A percentile compares a stretch with the other conserved stretches of the same genome.
phyloP scores from a whole-genome alignment of 2,888 invertebrate species.

The Netelia inedita region DNA sequence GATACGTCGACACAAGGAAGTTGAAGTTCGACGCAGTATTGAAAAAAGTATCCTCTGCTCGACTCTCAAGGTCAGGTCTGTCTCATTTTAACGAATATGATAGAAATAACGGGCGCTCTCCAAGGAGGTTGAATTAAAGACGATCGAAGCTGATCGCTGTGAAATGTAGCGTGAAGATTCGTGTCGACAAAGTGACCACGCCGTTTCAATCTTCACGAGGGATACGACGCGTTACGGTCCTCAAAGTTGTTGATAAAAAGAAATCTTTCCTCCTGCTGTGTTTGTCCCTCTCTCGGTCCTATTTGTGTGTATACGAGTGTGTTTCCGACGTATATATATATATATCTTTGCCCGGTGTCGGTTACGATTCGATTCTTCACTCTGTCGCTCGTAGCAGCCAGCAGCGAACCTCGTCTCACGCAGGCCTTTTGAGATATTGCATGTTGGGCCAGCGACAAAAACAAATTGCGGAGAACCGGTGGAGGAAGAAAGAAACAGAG shows the following conservation, averaged over 20 bases:
- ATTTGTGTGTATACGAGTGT: background rate
- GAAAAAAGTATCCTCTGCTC: too few species aligned
- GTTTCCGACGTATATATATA: background rate
- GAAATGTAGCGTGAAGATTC: conserved; percentile 31
- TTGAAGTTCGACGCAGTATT: too few species aligned
- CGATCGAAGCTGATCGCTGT: conserved; percentile 46
- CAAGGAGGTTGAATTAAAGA: conserved; percentile 14
- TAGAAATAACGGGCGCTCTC: background rate
- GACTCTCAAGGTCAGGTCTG: too few species aligned
- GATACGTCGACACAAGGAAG: too few species aligned
- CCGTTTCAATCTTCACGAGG: conserved; percentile 23
- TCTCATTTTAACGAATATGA: background rate
- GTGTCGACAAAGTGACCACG: conserved; percentile 22
- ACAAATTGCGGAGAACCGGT: conserved; percentile 10
- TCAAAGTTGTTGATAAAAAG: conserved; percentile 46
- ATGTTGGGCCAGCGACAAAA: conserved; percentile 54
- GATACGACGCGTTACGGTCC: conserved; percentile 48
- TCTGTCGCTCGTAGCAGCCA: background rate
- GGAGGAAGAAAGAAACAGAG: conserved; percentile 52
- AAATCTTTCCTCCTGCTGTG: conserved; percentile 33
- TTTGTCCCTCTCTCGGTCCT: background rate
- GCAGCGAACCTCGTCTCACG: background rate
- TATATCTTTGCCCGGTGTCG: conserved; percentile 59
- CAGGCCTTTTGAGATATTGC: conserved; percentile 69
- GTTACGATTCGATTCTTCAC: conserved; percentile 70